phyloP scores from a whole-genome alignment of 30 jellyfish, hydroid and myxozoan species.

The Rhopilema esculentum region DNA sequence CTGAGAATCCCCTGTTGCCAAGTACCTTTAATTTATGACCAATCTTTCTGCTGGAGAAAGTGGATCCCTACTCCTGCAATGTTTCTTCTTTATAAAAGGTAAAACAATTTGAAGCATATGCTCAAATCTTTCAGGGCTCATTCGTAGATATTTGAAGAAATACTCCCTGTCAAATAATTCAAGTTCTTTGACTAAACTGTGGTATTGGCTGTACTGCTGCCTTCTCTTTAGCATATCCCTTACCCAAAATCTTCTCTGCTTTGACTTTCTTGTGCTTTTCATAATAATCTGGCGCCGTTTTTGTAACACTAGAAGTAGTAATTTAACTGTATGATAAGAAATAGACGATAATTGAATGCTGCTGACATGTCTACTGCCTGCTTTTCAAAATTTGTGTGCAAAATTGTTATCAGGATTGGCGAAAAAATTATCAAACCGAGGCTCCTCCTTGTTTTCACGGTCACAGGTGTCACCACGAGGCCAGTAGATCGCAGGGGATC shows the following conservation, averaged over 20 bases:
- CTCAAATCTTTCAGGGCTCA: too few relatives aligned
- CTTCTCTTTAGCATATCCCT: too few relatives aligned
- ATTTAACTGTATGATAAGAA: constrained; percentile 22
- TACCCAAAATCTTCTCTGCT: too few relatives aligned
- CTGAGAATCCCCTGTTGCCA: constrained; percentile 47
- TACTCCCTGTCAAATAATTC: too few relatives aligned
- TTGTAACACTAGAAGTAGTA: too few relatives aligned
- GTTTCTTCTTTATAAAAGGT: constrained; percentile 30
- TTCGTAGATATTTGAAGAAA: too few relatives aligned
- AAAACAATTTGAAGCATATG: constrained; percentile 22
- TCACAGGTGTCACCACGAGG: background rate
- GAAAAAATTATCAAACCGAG: constrained; percentile 11
- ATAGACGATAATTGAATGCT: background rate
- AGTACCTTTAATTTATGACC: too few relatives aligned
- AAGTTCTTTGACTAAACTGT: too few relatives aligned
- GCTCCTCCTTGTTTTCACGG: constrained; percentile 4
- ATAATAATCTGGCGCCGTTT: too few relatives aligned
- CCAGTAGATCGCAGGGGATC: constrained; percentile 1
- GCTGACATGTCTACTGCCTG: background rate
- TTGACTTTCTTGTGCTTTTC: too few relatives aligned
- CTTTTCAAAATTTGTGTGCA: constrained; percentile 9
- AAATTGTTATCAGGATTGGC: constrained; percentile 1
- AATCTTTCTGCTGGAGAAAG: constrained; percentile 43
- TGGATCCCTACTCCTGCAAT: constrained; percentile 20
- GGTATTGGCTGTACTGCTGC: too few relatives aligned